Percentiles rank a stretch among this genome's conserved stretches.
Conservation (phyloP, 2,888 invertebrate genomes). For the Macrophya annulata region DNA sequence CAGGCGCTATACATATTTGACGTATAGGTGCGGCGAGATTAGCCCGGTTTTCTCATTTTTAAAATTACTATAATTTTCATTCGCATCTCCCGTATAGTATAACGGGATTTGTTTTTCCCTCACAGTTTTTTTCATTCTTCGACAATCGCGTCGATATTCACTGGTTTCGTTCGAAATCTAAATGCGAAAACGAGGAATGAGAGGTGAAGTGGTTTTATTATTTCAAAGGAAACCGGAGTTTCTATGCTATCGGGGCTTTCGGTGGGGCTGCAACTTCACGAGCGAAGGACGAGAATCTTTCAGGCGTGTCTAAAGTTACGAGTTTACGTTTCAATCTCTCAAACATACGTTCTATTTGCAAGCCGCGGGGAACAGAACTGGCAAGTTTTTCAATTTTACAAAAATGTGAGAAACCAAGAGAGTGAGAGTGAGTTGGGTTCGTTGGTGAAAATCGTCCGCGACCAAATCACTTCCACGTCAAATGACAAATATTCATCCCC, state of each 20-base stretch:
- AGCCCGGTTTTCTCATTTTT: background rate
- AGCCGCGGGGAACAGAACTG: background rate
- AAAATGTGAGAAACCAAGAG: conserved; percentile 30
- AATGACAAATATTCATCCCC: background rate
- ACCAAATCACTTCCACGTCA: conserved; percentile 22
- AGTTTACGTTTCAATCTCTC: conserved; percentile 46
- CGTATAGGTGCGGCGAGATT: background rate
- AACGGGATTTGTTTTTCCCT: background rate
- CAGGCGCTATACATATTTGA: background rate
- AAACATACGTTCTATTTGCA: conserved; percentile 29
- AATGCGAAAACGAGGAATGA: background rate
- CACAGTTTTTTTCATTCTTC: background rate
- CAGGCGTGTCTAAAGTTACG: conserved; percentile 45
- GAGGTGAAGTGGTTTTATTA: conserved; percentile 29
- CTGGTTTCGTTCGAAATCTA: background rate
- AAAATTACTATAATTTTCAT: background rate
- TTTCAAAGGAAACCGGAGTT: conserved; percentile 12
- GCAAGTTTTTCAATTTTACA: conserved; percentile 39
- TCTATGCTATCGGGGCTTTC: background rate
- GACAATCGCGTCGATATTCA: background rate
- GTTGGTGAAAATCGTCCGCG: conserved; percentile 5
- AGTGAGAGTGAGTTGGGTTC: background rate
- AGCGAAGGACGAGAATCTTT: conserved; percentile 4
- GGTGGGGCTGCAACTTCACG: background rate
- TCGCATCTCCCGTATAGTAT: background rate